phyloP scores from a whole-genome alignment of 2,113 vertebrate species.

The Numenius arquata region DNA sequence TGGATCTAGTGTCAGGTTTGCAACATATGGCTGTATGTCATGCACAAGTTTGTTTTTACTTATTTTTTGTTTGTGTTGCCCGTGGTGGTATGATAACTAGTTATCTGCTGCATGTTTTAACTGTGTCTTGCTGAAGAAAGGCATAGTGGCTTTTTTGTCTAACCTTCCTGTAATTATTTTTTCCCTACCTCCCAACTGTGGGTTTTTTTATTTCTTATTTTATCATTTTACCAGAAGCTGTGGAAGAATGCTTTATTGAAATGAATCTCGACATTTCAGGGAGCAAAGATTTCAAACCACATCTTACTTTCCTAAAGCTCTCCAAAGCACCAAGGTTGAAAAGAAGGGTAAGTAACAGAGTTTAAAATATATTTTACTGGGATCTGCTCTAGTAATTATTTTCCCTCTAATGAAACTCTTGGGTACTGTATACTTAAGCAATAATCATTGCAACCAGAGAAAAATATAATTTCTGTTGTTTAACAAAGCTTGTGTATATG shows the following conservation, averaged over 20 bases:
- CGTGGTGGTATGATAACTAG: neutral
- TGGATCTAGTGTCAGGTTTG: neutral
- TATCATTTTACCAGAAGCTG: constrained; percentile 24
- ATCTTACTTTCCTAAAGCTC: constrained; percentile 69
- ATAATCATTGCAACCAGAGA: neutral
- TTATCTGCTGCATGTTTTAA: neutral
- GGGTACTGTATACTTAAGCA: neutral
- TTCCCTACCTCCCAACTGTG: neutral
- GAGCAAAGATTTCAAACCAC: constrained; percentile 67
- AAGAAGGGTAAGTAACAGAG: constrained; percentile 43
- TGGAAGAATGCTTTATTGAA: constrained; percentile 48
- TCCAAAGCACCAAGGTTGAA: constrained; percentile 57
- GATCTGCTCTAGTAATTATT: neutral
- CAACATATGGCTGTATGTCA: neutral
- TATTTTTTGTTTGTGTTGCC: neutral
- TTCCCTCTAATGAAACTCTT: neutral
- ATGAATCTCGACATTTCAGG: constrained; percentile 34
- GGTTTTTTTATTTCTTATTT: neutral
- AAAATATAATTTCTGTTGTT: neutral
- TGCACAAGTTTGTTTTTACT: neutral
- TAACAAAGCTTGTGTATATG: neutral
- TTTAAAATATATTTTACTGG: neutral
- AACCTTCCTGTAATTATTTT: neutral
- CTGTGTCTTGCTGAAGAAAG: neutral
- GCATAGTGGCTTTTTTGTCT: neutral